Base-by-base conservation (phyloP, 2,797 vertebrate species). In the Semotilus atromaculatus region DNA sequence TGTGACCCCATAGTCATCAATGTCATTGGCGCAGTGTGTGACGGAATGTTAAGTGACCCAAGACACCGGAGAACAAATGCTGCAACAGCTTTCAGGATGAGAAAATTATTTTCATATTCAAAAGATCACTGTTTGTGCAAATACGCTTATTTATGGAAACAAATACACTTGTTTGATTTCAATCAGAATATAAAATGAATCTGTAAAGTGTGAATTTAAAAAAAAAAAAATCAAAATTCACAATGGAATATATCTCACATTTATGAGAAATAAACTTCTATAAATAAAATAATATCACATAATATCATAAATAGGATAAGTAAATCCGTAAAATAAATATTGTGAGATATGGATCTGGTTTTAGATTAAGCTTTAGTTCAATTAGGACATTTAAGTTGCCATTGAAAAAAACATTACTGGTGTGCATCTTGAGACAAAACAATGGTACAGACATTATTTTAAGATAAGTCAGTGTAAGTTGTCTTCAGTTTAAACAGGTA, bases 1-100 rank as follows among this genome's bases (percentile, higher is more conserved):
- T 81, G 76, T 83, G 79, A 75, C 79, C 75, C 66, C 84, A 68
- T 73, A 83, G 80, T 68, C 40, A 81, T 60, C 53, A 78, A 55
- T 62, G 53, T 73, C 66, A 80, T 48, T 43, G 23, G 38, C 21
- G 11, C 51, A 83, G 81, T 82, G 64, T 58, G 70, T 68, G 62
- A 80, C 4, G 23, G 45, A 83, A 64, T 78, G 45, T 34, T 78
- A 85, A 78, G 53, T 64, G n/a, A 66, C 43, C 36, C 19, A 64
- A 83, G 64, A 67, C 86, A 45, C 26, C 13, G 62, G 71, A 70
- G 79, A 82, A 82, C 80, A 72, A 82, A 74, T 36, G 36, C 45
- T 5, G 45, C n/a, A 53, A 31, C 34, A 75, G 60, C 26, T 62
- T 82, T 82, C 2, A 75, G 23, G 16, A 62, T 4, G 14, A 48